A percentile compares a stretch with the other conserved stretches of the same genome.
Conservation (phyloP, 2,888 invertebrate species). For the Phalangium opilio region DNA sequence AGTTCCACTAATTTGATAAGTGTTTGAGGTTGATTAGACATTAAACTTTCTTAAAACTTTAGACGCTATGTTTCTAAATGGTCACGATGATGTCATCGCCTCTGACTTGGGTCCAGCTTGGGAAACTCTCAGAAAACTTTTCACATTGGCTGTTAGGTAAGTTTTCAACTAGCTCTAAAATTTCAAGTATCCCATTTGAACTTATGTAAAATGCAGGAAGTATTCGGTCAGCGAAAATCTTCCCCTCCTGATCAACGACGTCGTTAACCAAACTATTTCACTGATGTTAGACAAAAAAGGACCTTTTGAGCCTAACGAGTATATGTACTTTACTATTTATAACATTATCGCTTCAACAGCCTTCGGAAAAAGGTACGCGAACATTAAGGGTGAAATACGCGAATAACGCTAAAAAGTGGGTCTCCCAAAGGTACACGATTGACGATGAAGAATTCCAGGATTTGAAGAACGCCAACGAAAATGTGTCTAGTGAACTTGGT, state of each 20-base stretch:
- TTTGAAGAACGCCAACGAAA: not conserved
- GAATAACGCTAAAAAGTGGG: no score
- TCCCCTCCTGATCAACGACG: not conserved
- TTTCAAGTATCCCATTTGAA: no score
- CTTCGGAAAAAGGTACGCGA: conserved; percentile 6
- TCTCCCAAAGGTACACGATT: not conserved
- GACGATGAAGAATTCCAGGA: not conserved
- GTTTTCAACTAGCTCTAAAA: no score
- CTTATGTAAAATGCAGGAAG: no score
- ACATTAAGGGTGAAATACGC: not conserved
- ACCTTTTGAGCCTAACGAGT: not conserved
- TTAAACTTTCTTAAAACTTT: no score
- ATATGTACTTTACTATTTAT: not conserved
- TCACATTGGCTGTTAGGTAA: no score
- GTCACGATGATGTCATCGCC: no score
- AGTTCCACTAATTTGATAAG: no score
- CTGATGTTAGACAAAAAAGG: not conserved
- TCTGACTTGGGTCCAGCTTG: no score
- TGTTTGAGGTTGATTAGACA: no score
- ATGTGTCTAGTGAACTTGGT: not conserved
- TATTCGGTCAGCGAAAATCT: not conserved
- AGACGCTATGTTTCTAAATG: no score
- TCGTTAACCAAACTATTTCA: not conserved
- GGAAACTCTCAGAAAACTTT: no score
- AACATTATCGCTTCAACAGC: conserved; percentile 5